Conservation (phyloP, 2,113 vertebrate species). For the Oxygymnocypris stewartii region DNA sequence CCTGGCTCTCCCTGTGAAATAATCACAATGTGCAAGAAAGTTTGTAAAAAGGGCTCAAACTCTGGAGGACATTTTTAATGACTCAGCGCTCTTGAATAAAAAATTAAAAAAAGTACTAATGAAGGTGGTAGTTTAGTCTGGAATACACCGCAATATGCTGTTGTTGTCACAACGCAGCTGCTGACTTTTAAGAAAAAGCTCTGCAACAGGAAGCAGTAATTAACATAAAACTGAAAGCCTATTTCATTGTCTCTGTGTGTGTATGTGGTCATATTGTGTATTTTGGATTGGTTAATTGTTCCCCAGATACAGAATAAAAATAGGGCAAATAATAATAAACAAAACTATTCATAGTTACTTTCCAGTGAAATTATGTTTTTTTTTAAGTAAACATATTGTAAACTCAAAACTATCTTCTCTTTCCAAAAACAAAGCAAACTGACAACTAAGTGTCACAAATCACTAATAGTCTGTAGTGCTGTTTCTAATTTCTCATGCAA, state of each 20-base stretch:
- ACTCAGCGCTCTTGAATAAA: constrained; percentile 15
- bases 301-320: no score
- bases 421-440: neutral
- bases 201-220: neutral
- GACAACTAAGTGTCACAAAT: neutral
- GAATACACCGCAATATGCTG: constrained; percentile 22
- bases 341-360: neutral
- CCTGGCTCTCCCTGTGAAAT: constrained; percentile 72
- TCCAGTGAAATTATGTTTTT: no score
- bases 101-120: neutral
- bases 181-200: neutral
- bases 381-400: neutral
- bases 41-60: neutral
- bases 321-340: no score
- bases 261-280: constrained; percentile 14
- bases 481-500: neutral
- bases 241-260: neutral
- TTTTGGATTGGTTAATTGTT: neutral
- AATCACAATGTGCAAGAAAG: constrained; percentile 47
- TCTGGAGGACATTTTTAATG: constrained; percentile 23
- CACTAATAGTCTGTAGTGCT: neutral
- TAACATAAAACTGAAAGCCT: neutral
- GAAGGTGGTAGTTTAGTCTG: neutral
- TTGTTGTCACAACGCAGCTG: constrained; percentile 21
- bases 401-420: neutral